phyloP scores from a whole-genome alignment of 2,797 vertebrate species.

The Basileuterus tristriatus region DNA sequence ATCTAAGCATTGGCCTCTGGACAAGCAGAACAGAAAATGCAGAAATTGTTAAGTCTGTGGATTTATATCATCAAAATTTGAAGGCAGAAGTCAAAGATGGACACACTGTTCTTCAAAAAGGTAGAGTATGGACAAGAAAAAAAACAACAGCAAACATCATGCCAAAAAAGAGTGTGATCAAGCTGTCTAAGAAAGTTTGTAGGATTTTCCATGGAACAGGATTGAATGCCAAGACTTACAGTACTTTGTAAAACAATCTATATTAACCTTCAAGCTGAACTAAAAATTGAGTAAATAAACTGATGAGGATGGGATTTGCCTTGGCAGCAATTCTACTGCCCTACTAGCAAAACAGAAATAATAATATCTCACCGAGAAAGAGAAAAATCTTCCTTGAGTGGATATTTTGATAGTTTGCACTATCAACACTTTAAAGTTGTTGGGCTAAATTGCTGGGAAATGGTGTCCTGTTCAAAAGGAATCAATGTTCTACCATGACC shows the following conservation, averaged over 20 bases:
- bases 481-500: neutral
- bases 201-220: neutral
- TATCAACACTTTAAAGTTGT: neutral
- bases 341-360: neutral
- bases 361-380: neutral
- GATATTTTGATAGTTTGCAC: neutral
- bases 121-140: neutral
- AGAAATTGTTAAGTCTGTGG: neutral
- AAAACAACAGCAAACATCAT: neutral
- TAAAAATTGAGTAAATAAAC: constrained; percentile 8
- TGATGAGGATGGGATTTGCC: neutral
- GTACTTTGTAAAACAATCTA: neutral
- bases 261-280: neutral
- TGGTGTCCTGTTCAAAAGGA: neutral
- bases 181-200: neutral
- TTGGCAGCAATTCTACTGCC: neutral
- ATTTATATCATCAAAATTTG: neutral
- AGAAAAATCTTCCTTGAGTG: neutral
- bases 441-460: neutral
- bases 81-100: neutral
- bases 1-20: neutral
- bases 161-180: neutral
- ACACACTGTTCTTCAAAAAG: neutral
- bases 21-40: neutral
- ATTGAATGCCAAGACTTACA: neutral